phyloP scores from a whole-genome alignment of 2,797 vertebrate species.

The Melanitta fusca region DNA sequence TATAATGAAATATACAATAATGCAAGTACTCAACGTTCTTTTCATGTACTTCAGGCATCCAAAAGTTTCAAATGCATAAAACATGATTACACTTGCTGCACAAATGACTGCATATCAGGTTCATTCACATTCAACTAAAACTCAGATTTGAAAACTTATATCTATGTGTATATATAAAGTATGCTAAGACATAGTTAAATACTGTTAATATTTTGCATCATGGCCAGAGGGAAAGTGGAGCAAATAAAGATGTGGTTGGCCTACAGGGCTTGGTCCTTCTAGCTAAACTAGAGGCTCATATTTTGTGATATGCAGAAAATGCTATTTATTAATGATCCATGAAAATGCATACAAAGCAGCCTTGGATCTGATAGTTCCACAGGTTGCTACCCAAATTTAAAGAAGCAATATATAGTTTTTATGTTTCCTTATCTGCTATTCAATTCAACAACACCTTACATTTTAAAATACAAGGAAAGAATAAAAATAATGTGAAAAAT shows the following conservation, averaged over 20 bases:
- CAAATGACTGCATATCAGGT: slow-evolving; percentile 42
- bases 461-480: neutral
- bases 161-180: neutral
- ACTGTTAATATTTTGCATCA: slow-evolving; percentile 25
- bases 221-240: neutral
- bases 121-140: slow-evolving; percentile 68
- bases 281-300: neutral
- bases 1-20: slow-evolving; percentile 77
- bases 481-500: neutral
- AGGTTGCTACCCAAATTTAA: slow-evolving; percentile 7
- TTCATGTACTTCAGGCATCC: slow-evolving; percentile 51
- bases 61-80: slow-evolving; percentile 70
- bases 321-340: neutral
- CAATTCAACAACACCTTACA: neutral
- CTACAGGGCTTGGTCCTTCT: neutral
- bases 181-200: slow-evolving; percentile 38
- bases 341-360: slow-evolving; percentile 24
- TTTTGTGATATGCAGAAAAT: slow-evolving; percentile 18
- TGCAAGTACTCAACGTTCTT: slow-evolving; percentile 61
- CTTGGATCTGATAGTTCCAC: neutral
- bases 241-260: neutral
- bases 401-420: neutral
- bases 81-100: slow-evolving; percentile 58
- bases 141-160: slow-evolving; percentile 11
- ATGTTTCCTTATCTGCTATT: neutral